Percentiles rank a stretch among this genome's conserved stretches.
Conservation (phyloP, 1,140 invertebrate species). For the Brachionus koreanus region DNA sequence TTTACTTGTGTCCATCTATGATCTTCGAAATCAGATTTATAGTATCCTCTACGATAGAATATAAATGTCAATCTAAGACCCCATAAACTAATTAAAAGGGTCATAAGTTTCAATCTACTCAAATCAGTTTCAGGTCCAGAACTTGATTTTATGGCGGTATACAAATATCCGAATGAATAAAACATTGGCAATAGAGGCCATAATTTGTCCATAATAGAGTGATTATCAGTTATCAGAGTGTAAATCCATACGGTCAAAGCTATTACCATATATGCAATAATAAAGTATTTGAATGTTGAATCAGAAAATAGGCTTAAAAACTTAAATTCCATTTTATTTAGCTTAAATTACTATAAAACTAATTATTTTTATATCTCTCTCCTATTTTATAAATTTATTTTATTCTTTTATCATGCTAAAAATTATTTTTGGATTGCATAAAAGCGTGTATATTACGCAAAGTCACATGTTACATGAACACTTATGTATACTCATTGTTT, state of each 20-base stretch:
- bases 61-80: conserved; percentile 21
- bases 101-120: neutral
- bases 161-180: neutral
- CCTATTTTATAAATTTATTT: neutral
- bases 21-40: conserved; percentile 31
- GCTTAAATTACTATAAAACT: neutral
- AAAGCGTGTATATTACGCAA: neutral
- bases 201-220: conserved; percentile 17
- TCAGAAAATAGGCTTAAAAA: conserved; percentile 26
- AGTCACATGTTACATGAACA: neutral
- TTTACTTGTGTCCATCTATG: conserved; percentile 26
- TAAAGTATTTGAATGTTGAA: conserved; percentile 4
- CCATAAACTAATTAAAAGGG: conserved; percentile 15
- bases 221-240: conserved; percentile 28
- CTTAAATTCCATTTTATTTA: conserved; percentile 29
- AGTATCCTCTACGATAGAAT: conserved; percentile 23
- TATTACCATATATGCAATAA: neutral
- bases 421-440: neutral
- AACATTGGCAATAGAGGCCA: conserved; percentile 35
- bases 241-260: neutral
- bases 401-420: neutral
- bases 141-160: neutral
- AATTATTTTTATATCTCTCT: neutral
- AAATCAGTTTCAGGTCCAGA: neutral
- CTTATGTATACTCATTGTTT: neutral